Base-by-base conservation (phyloP, 2,113 vertebrate species). In the Solea solea region DNA sequence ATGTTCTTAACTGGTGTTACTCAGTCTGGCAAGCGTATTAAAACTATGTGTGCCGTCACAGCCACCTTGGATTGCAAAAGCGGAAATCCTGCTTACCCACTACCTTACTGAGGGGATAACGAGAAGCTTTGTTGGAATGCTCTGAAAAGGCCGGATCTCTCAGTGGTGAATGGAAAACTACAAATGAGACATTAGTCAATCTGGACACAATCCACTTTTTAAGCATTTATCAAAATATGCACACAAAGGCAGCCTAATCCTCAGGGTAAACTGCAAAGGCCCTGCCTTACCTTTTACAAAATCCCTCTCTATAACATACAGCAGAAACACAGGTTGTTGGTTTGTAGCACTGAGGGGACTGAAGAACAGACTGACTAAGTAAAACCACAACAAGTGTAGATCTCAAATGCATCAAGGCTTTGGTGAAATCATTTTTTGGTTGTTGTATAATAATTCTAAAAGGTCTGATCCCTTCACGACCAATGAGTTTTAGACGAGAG, bases 11-110 rank as follows among this genome's bases (percentile, higher is more conserved):
- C 66, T 55, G 59, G 89, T 80, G 83, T 91, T 92, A 82, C 62
- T 76, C 69, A 89, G 88, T 90, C 91, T 90, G 86, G 81, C 81
- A 78, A 74, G 74, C 74, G 82, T 84, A 92, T 91, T 93, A 92
- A 91, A 90, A 86, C 82, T 79, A 86, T 87, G 81, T 82, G 84
- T 83, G 79, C 85, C 49, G 52, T 86, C 81, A 79, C 69, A 65
- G 81, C 76, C 46, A 52, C 69, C 59, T 65, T 81, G 74, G 83
- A 85, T 91, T 92, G 84, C 82, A 76, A 90, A 91, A 91, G 84
- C 81, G 77, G 91, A 93, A 92, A 92, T 93, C 91, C 93, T 89
- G 84, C 80, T 93, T 92, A 92, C 89, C 86, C 84, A 87, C 89
- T 82, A 89, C 86, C 92, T 90, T 83, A 86, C 77, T 75, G 73